A percentile compares a stretch with the other conserved stretches of the same genome.
phyloP scores from a whole-genome alignment of 2,113 vertebrate genomes.

The Hyperopisus bebe region DNA sequence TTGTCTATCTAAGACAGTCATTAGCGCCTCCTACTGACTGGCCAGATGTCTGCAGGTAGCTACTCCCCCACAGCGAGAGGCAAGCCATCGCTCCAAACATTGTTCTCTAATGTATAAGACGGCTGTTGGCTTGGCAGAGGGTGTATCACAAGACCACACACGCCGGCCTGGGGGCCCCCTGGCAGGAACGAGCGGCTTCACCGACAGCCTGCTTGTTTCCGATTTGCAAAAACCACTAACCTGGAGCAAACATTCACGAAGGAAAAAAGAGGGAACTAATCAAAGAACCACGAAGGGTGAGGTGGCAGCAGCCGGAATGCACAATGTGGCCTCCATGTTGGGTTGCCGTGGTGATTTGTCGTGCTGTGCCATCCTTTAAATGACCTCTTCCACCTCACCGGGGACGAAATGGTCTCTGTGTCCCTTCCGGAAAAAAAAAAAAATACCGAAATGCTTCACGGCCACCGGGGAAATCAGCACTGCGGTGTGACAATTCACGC shows the following conservation, averaged over 20 bases:
- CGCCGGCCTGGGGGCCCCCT: not conserved
- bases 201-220: not conserved
- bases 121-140: not conserved
- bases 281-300: not conserved
- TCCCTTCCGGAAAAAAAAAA: not conserved
- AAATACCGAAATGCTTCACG: not conserved
- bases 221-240: not conserved
- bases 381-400: constrained; percentile 11
- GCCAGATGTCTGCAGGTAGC: not conserved
- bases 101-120: too few relatives aligned
- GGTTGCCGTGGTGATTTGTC: not conserved
- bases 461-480: not conserved
- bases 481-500: not conserved
- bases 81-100: not conserved
- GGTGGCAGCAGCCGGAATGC: not conserved
- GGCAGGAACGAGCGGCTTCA: not conserved
- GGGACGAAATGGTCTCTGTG: not conserved
- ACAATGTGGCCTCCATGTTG: not conserved
- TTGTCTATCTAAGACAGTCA: not conserved
- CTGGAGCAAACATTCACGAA: not conserved
- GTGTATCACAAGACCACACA: not conserved
- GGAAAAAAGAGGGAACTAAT: not conserved
- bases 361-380: constrained; percentile 7
- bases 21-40: not conserved
- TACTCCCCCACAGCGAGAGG: not conserved